These are phyloP conservation scores for Drosophila orena DNA, from an alignment of 1,140 invertebrate species.

Conservation along the genomic window DNA sequence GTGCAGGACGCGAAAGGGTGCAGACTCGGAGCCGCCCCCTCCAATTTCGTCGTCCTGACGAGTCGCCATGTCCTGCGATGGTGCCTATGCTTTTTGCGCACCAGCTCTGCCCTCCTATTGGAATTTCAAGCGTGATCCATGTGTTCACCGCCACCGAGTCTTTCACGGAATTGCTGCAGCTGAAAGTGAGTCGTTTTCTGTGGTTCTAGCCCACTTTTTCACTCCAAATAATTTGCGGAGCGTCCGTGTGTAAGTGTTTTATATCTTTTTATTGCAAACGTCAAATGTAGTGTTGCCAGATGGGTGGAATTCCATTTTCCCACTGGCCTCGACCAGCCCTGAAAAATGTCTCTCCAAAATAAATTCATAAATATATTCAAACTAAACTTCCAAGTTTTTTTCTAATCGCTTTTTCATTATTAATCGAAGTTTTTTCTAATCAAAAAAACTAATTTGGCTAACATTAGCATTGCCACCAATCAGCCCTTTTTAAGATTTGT, in stretches of 20 bases:
- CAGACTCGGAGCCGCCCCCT: conserved; percentile 34
- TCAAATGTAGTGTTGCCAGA: conserved; percentile 43
- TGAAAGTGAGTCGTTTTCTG: conserved; percentile 20
- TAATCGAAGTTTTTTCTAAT: too few species aligned
- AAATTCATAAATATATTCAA: too few species aligned
- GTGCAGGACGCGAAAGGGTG: conserved; percentile 46
- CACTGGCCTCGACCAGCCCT: too few species aligned
- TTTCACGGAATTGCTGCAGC: conserved; percentile 19
- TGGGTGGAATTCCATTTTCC: too few species aligned
- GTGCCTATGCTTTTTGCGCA: conserved; percentile 44
- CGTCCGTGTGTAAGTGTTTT: conserved; percentile 60
- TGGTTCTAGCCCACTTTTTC: conserved; percentile 55
- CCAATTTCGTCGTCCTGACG: conserved; percentile 64
- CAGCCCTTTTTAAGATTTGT: not conserved
- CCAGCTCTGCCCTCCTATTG: conserved; percentile 52
- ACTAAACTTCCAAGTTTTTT: too few species aligned
- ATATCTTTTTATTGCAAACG: conserved; percentile 42
- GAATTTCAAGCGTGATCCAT: conserved; percentile 59
- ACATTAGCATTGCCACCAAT: not conserved
- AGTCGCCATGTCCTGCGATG: conserved; percentile 58
- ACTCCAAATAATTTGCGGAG: conserved; percentile 53
- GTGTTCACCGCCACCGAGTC: conserved; percentile 10
- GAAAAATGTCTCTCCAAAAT: too few species aligned
- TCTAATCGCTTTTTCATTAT: too few species aligned
- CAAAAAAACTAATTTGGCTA: not conserved